These are phyloP conservation scores for Otus sunia DNA, from an alignment of 2,113 vertebrate species.

Conservation along the genomic window DNA sequence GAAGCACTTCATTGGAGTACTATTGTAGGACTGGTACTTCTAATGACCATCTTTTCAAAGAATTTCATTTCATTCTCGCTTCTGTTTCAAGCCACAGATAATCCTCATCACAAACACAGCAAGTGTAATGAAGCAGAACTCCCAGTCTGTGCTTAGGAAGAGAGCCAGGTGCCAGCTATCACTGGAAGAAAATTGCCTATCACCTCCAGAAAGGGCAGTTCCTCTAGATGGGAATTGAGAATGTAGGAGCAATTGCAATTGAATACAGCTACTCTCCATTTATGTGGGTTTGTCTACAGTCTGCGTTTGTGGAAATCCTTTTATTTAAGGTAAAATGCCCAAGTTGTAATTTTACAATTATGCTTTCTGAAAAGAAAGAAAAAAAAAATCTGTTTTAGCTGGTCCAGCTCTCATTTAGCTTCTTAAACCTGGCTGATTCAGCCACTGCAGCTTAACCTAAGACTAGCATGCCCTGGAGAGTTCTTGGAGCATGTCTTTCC, in stretches of 20 bases:
- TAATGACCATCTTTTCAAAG: neutral
- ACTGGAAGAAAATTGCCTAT: neutral
- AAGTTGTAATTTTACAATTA: neutral
- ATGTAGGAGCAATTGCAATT: neutral
- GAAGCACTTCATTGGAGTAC: neutral
- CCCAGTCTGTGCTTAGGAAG: neutral
- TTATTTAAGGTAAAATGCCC: neutral
- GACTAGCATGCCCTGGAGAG: neutral
- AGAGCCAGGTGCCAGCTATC: neutral
- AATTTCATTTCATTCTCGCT: neutral
- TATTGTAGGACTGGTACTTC: neutral
- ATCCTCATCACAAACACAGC: neutral
- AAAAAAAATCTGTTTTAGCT: neutral
- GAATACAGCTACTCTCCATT: neutral
- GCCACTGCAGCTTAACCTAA: neutral
- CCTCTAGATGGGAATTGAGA: neutral
- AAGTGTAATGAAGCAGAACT: neutral
- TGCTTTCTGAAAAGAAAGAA: neutral
- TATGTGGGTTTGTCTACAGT: neutral
- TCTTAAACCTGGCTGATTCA: neutral
- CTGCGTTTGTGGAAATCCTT: neutral
- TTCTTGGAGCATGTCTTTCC: neutral
- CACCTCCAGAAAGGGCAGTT: neutral
- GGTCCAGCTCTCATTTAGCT: neutral
- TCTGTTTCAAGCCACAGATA: neutral